phyloP scores from a whole-genome alignment of 2,797 vertebrate species.

The Morus bassanus region DNA sequence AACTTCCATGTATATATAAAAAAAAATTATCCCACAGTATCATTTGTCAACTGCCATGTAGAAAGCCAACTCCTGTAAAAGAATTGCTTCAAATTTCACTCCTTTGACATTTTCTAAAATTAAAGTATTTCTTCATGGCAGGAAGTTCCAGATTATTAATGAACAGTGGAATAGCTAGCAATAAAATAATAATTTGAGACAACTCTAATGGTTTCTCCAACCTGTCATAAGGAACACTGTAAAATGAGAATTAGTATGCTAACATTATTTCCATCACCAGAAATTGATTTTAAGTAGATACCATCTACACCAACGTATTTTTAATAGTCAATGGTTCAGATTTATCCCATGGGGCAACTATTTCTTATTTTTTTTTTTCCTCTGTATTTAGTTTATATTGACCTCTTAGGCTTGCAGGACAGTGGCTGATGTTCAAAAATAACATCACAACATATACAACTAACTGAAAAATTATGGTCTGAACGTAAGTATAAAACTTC shows the following conservation, averaged over 20 bases:
- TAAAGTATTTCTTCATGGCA: constrained; percentile 24
- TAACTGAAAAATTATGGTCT: not conserved
- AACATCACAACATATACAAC: not conserved
- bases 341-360: not conserved
- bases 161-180: constrained; percentile 26
- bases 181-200: constrained; percentile 48
- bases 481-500: not conserved
- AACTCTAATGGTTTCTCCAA: constrained; percentile 20
- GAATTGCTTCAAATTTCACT: constrained; percentile 17
- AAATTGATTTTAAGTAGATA: not conserved
- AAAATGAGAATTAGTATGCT: not conserved
- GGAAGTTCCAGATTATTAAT: constrained; percentile 46
- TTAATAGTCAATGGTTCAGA: not conserved
- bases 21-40: not conserved
- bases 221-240: not conserved
- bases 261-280: not conserved
- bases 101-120: constrained; percentile 44
- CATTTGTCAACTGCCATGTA: constrained; percentile 17
- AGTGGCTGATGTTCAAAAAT: not conserved
- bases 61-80: constrained; percentile 4
- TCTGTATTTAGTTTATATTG: not conserved
- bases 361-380: not conserved
- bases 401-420: not conserved
- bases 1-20: not conserved
- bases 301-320: not conserved